phyloP scores from a whole-genome alignment of 2,797 vertebrate genomes.

The Tragelaphus eurycerus region DNA sequence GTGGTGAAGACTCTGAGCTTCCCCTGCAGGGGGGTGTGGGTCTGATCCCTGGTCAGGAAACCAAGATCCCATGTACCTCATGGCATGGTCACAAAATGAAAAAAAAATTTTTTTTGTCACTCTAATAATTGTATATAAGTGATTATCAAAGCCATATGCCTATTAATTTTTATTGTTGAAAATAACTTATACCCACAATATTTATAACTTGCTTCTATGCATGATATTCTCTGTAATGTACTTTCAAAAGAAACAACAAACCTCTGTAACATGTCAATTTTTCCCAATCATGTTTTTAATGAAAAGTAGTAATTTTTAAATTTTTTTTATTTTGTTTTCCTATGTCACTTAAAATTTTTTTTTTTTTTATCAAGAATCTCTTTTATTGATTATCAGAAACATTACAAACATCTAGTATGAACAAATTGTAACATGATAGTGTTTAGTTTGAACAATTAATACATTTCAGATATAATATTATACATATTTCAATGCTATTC shows the following conservation, averaged over 20 bases:
- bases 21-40: not conserved
- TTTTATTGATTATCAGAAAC: too few relatives aligned
- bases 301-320: not conserved
- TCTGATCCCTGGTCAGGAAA: not conserved
- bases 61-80: not conserved
- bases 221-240: not conserved
- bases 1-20: not conserved
- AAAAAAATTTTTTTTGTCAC: not conserved
- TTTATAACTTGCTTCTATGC: constrained; percentile 25
- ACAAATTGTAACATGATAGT: too few relatives aligned
- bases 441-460: too few relatives aligned
- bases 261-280: not conserved
- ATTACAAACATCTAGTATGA: too few relatives aligned
- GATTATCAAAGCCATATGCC: not conserved
- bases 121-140: not conserved
- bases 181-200: not conserved
- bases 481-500: too few relatives aligned
- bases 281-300: constrained; percentile 32
- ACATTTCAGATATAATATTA: too few relatives aligned
- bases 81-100: not conserved
- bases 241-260: not conserved
- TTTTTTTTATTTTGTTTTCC: not conserved
- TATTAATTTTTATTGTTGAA: constrained; percentile 6
- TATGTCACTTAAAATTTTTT: too few relatives aligned
- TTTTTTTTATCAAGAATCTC: too few relatives aligned